Evolutionary conservation across 2,113 vertebrate species (phyloP), one percentile per base, ranked within the genome.

Genomic region (Excalfactoria chinensis): DNA sequence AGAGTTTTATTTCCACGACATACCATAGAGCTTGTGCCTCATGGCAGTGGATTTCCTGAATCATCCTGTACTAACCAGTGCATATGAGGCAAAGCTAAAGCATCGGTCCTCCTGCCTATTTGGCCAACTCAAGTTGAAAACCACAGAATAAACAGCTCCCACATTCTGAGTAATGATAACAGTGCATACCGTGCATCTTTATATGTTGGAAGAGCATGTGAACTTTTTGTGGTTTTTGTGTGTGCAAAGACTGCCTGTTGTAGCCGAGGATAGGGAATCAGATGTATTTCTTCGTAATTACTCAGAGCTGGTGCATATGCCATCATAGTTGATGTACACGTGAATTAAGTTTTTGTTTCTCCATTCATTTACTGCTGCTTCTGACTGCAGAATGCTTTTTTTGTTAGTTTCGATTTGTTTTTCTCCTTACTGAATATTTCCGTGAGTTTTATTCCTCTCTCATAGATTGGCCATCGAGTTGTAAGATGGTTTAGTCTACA

Each of bases 161-260:
- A 9, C 11, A 3, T 22, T 43, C 66, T 35, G 18, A 34, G 13
- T 55, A 28, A 40, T 46, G 13, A 35, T 77, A 86, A 19, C 46
- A 40, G 0, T 46, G 28, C 23, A 3, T 55, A 8, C 44, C 18
- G 2, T 66, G n/a, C 66, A 26, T 26, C n/a, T 82, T 76, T 0
- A 0, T 30, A 6, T 21, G 10, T 23, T 91, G 43, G 32, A 94
- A 86, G 30, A 84, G 4, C 10, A 5, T 32, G 56, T 19, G 72
- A 73, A 68, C 15, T 82, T 60, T 44, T 74, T 74, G 67, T 35
- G 25, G 18, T 37, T 37, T 37, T 37, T 37, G 37, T 23, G 21
- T 19, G 11, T 55, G 32, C 44, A 58, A 21, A 73, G 37, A 34
- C 44, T 58, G 8, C 58, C 11, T 81, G 35, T 55, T 26, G 62